Percentiles rank a stretch among this genome's conserved stretches.
These are phyloP conservation scores for Drosophila pseudotalamancana DNA, from an alignment of 2,888 invertebrate species.

Conservation along the genomic window DNA sequence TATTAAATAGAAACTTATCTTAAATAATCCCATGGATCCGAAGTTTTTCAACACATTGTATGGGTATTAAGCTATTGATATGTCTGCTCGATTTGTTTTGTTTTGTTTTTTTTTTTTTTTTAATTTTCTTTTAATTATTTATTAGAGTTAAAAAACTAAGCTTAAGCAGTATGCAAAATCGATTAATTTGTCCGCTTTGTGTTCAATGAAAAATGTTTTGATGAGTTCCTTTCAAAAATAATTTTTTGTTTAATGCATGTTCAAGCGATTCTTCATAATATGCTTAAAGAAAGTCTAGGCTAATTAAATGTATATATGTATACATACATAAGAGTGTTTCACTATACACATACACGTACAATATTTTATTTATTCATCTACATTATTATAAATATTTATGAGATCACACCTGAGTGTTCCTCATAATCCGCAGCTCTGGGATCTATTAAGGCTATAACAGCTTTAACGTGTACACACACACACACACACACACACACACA, in stretches of 20 bases:
- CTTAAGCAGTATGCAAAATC: conserved; percentile 28
- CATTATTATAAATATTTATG: too few species aligned
- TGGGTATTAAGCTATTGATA: conserved; percentile 38
- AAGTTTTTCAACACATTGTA: conserved; percentile 31
- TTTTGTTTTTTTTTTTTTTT: not conserved
- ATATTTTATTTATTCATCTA: not conserved
- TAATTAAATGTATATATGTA: conserved; percentile 48
- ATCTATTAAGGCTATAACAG: conserved; percentile 18
- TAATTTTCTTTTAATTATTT: not conserved
- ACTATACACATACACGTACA: conserved; percentile 2
- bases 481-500: not conserved
- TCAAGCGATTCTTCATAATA: conserved; percentile 22
- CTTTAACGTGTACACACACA: not conserved
- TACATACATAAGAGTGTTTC: conserved; percentile 21
- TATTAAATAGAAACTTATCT: conserved; percentile 60
- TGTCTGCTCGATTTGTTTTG: conserved; percentile 33
- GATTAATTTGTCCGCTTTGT: conserved; percentile 46
- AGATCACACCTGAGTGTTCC: conserved; percentile 46
- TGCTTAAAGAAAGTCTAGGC: conserved; percentile 34
- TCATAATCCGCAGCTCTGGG: not conserved
- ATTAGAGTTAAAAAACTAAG: conserved; percentile 31
- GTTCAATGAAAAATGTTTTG: conserved; percentile 44
- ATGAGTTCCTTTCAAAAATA: conserved; percentile 34
- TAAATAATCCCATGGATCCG: conserved; percentile 31
- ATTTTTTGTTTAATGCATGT: conserved; percentile 33